Conservation (phyloP, 2,113 vertebrate species). For the Psilopogon haemacephalus region DNA sequence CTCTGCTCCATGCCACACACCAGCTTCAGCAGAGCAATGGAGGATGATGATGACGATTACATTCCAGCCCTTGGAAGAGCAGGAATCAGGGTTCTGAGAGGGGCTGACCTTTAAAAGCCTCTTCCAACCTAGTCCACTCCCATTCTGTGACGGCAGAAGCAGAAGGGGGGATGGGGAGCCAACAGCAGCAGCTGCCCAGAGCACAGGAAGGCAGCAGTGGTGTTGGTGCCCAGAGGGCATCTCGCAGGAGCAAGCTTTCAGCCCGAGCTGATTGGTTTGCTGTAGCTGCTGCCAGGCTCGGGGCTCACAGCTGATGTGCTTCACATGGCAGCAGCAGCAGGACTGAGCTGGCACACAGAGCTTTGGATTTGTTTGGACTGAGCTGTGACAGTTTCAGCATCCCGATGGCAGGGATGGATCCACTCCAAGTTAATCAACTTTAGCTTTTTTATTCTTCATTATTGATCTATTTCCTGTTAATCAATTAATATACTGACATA, state of each 20-base stretch:
- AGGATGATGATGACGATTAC: background rate
- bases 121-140: no score
- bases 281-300: background rate
- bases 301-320: background rate
- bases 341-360: background rate
- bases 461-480: no score
- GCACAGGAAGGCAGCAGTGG: fast-evolving
- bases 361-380: background rate
- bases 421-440: background rate
- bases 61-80: background rate
- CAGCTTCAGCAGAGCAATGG: background rate
- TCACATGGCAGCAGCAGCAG: background rate
- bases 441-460: background rate
- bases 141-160: background rate
- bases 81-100: background rate
- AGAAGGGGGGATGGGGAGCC: background rate
- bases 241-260: background rate
- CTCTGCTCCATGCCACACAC: background rate
- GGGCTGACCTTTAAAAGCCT: background rate
- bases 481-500: no score
- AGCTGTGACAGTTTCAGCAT: background rate
- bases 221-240: background rate
- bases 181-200: background rate
- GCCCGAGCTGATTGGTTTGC: background rate
- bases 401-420: background rate